A percentile compares a stretch with the other conserved stretches of the same genome.
phyloP scores from a whole-genome alignment of 2,797 vertebrate species.

The Sebastes oblongus region DNA sequence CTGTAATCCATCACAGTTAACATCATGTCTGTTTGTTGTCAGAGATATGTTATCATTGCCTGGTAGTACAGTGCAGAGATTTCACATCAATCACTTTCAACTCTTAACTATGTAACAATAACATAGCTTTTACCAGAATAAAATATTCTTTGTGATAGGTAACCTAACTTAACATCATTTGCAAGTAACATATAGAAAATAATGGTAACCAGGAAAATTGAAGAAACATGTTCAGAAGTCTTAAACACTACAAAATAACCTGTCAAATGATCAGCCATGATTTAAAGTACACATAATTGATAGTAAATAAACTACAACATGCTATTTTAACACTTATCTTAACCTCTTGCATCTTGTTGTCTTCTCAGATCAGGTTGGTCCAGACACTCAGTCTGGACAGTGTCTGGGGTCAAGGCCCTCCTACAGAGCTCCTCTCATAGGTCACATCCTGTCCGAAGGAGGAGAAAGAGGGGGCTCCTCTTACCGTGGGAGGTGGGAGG shows the following conservation, averaged over 20 bases:
- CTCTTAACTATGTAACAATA: neutral
- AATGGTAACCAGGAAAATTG: neutral
- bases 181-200: neutral
- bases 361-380: conserved; percentile 40
- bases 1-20: conserved; percentile 24
- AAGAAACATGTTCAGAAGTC: neutral
- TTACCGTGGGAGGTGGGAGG: conserved; percentile 73
- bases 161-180: neutral
- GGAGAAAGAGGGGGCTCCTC: conserved; percentile 48
- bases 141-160: neutral
- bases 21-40: conserved; percentile 14
- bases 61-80: neutral
- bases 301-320: neutral
- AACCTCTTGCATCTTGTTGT: conserved; percentile 50
- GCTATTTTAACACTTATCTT: conserved; percentile 40
- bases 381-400: conserved; percentile 83
- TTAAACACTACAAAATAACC: neutral
- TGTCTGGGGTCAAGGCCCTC: conserved; percentile 80
- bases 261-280: neutral
- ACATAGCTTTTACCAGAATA: neutral
- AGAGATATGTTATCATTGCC: conserved; percentile 22
- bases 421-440: conserved; percentile 70
- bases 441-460: conserved; percentile 81
- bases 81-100: conserved; percentile 1
- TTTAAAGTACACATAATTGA: neutral